phyloP scores from a whole-genome alignment of 2,113 vertebrate species.

The Aramus guarauna region DNA sequence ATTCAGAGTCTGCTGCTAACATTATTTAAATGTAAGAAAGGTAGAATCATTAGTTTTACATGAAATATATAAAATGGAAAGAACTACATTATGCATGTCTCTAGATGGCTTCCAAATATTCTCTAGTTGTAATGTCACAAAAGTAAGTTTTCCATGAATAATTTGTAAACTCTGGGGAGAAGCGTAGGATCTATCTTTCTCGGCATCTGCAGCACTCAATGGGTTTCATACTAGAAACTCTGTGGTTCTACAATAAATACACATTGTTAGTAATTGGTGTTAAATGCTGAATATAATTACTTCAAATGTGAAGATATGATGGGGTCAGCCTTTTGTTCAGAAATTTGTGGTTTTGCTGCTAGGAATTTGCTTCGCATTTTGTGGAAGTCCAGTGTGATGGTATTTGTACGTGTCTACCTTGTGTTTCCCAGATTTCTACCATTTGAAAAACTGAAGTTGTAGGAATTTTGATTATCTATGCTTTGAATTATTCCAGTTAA shows the following conservation, averaged over 20 bases:
- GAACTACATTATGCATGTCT: background rate
- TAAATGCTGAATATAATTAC: background rate
- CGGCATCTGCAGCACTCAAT: rapidly evolving
- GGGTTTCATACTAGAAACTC: background rate
- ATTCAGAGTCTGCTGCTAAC: background rate
- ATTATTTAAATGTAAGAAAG: background rate
- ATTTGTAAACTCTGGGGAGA: background rate
- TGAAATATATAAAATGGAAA: background rate
- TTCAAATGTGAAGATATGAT: background rate
- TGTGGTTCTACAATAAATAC: background rate
- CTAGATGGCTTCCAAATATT: background rate
- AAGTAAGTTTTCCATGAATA: background rate
- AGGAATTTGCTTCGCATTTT: background rate
- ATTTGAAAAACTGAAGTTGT: background rate
- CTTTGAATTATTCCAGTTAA: background rate
- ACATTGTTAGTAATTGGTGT: background rate
- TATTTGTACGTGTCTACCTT: background rate
- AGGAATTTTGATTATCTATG: background rate
- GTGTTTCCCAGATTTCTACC: background rate
- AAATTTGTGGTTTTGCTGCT: background rate
- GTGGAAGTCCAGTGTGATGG: background rate
- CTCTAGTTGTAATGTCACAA: background rate
- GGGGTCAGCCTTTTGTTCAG: background rate
- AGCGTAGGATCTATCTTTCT: background rate
- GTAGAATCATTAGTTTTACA: background rate